These are phyloP conservation scores for Cephalotes varians DNA, from an alignment of 2,888 invertebrate species.

Conservation along the genomic window DNA sequence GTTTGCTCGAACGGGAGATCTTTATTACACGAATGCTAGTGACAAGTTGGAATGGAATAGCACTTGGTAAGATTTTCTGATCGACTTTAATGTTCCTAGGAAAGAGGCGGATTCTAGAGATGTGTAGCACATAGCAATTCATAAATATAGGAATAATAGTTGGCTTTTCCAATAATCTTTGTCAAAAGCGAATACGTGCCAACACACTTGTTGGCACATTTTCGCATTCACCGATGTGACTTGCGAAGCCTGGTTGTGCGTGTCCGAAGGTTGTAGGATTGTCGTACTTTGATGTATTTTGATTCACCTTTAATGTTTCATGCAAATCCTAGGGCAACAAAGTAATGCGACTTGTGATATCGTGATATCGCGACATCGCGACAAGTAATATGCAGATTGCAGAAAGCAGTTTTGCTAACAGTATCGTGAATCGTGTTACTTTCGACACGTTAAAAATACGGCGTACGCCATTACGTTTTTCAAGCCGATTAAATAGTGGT, in stretches of 20 bases:
- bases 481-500: neutral
- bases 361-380: slow-evolving; percentile 35
- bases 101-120: neutral
- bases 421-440: neutral
- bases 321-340: slow-evolving; percentile 19
- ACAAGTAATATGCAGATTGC: slow-evolving; percentile 41
- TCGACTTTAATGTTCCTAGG: slow-evolving; percentile 6
- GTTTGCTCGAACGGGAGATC: slow-evolving; percentile 5
- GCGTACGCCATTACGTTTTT: neutral
- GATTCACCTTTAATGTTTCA: slow-evolving; percentile 26
- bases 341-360: neutral
- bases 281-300: slow-evolving; percentile 26
- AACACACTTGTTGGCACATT: slow-evolving; percentile 79
- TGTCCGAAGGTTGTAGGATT: slow-evolving; percentile 10
- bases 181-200: slow-evolving; percentile 58
- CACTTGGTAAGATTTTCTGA: slow-evolving; percentile 40
- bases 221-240: slow-evolving; percentile 29
- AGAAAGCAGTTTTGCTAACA: neutral
- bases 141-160: too few relatives aligned
- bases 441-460: slow-evolving; percentile 19
- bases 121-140: neutral
- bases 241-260: slow-evolving; percentile 19
- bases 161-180: neutral
- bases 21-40: slow-evolving; percentile 36
- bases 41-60: slow-evolving; percentile 41